Evolutionary conservation across 2,888 invertebrate genomes (phyloP), one percentile per base, ranked within the genome.

Genomic region (Idaea straminata): DNA sequence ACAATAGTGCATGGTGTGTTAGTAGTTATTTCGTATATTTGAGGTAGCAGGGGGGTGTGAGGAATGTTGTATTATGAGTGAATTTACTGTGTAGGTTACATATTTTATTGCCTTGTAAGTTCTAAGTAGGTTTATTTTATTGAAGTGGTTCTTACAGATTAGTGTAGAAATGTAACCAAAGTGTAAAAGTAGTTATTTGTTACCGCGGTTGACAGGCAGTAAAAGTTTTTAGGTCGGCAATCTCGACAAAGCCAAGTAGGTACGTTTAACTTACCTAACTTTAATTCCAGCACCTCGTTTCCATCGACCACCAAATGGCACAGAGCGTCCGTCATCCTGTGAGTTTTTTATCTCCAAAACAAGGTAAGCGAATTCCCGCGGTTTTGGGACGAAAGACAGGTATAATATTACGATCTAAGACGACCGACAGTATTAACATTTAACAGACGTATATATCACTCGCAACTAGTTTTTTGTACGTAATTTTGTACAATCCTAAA

Each of bases 241-340:
- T 13, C 7, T 7, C 13, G 47, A 13, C 10, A 3, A 10, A 5
- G 5, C 7, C 13, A 47, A 36, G 0, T 13, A 35, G 15, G 62
- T 57, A 25, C 16, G 25, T 36, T 34, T 16, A 35, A 65, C 81
- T 79, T 84, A 93, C 94, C 91, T 70, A 94, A 82, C 82, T 94
- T 94, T 35, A 95, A 85, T 77, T 94, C 92, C 69, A 94, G 82
- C 34, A 92, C 93, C 65, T 94, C 93, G 78, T 94, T 94, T 61
- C 94, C 94, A 80, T 94, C 93, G 58, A 92, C 92, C 67, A 93
- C 93, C 73, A 93, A 88, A 85, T 93, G 91, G 76, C 89, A 88
- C 76, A 93, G 75, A 5, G 88, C 87, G 75, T 93, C 93, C 79
- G 91, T 93, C 91, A 92, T 92, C 78, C 78, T 88, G 66, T 66